Evolutionary conservation across 2,888 invertebrate species (phyloP).

Genomic region (Lasioglossum villosulum): DNA sequence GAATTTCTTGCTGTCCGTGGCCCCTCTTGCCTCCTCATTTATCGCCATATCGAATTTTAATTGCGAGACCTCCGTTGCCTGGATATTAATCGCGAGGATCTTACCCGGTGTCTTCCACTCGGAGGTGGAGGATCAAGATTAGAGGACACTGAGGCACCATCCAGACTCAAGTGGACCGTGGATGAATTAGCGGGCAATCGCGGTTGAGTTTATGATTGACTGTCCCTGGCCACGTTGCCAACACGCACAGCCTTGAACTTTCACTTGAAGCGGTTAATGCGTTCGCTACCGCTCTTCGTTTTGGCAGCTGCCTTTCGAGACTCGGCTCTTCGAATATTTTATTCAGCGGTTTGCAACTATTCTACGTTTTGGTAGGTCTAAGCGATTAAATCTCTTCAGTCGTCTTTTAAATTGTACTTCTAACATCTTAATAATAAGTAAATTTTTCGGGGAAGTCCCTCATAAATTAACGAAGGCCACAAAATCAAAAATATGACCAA

Average conservation of each 20-base stretch:
- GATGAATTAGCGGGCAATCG: constrained; percentile 6
- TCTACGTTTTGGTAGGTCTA: background rate
- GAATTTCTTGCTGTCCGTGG: constrained; percentile 65
- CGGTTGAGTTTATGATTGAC: constrained; percentile 4
- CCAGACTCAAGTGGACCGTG: constrained; percentile 11
- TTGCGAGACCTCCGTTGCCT: constrained; percentile 37
- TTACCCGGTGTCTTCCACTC: background rate
- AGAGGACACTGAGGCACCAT: constrained; percentile 19
- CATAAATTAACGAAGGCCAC: background rate
- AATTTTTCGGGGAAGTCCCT: no score
- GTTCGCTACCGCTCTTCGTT: background rate
- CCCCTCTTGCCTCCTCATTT: constrained; percentile 31
- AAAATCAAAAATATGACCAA: background rate
- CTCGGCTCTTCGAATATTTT: background rate
- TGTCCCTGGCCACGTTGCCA: background rate
- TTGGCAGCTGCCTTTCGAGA: background rate
- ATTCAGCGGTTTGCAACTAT: background rate
- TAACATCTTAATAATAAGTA: no score
- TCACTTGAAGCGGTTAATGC: background rate
- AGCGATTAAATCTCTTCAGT: background rate
- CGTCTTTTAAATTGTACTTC: no score
- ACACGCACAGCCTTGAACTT: background rate
- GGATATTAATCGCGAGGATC: constrained; percentile 43
- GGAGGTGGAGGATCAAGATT: background rate
- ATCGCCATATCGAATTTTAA: constrained; percentile 56